Evolutionary conservation across 2,888 invertebrate genomes (phyloP), one percentile per base, ranked within the genome.

Genomic region (Metalampra italica): DNA sequence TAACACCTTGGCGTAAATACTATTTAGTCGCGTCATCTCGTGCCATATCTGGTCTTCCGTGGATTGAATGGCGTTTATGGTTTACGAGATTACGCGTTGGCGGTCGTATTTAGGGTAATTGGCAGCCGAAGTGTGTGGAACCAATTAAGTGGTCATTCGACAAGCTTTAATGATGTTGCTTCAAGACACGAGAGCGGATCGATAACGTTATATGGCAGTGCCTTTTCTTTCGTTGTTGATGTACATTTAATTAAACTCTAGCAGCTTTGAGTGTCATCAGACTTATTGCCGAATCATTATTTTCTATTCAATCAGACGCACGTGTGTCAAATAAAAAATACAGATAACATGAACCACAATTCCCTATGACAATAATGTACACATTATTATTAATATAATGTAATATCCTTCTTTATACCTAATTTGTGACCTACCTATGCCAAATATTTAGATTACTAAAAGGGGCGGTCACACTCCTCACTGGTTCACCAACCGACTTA

Each of bases 1-100:
- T 89, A 89, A 83, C 89, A 89, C 88, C 87, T 88, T 57, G 70
- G 77, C 86, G 87, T 85, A 87, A 88, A 88, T 85, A 84, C 75
- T 79, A 81, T 78, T 85, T 81, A 81, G 81, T 74, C 78, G 78
- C 76, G 79, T 43, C 81, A 78, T 73, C 76, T 79, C 78, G 72
- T 73, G 71, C 76, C 78, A 68, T 78, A 74, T 71, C 69, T 64
- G 75, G 75, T 66, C 71, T 71, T 65, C 64, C 57, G 59, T 60
- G 57, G 61, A 60, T 66, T 67, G 66, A 64, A 62, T 57, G 61
- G 48, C 48, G 56, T 78, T 78, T 77, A 79, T 75, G 68, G 67
- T 68, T 59, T 56, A 62, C 55, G 49, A 69, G 68, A 72, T 72
- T 66, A 65, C 60, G 59, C 60, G 59, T 50, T 54, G 56, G 54